A percentile compares a stretch with the other conserved stretches of the same genome.
phyloP scores from a whole-genome alignment of 2,888 invertebrate species.

The Chirona hameri region DNA sequence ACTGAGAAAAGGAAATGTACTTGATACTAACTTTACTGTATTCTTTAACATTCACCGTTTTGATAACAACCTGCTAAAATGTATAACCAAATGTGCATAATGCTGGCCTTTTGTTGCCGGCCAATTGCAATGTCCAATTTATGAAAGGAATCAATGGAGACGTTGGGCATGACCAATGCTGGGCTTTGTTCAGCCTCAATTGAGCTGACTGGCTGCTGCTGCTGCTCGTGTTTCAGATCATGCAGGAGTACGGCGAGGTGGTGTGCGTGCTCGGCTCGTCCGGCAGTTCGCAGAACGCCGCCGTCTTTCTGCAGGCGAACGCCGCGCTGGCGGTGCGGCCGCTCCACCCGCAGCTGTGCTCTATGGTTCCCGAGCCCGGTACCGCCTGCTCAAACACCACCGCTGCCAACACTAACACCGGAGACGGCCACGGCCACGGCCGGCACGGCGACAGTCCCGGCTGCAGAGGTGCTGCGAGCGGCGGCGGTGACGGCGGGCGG shows the following conservation, averaged over 20 bases:
- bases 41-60: too few species aligned
- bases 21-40: too few species aligned
- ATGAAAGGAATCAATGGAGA: too few species aligned
- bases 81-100: too few species aligned
- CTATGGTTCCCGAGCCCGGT: conserved; percentile 51
- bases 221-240: conserved; percentile 45
- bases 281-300: conserved; percentile 83
- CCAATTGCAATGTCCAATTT: too few species aligned
- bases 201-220: too few species aligned
- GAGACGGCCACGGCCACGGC: not conserved
- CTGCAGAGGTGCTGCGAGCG: conserved; percentile 9
- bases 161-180: too few species aligned
- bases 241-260: conserved; percentile 95
- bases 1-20: too few species aligned
- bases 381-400: not conserved
- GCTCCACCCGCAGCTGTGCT: conserved; percentile 82
- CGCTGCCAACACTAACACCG: not conserved
- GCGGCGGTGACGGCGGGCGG: conserved; percentile 39
- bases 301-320: conserved; percentile 91
- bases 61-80: too few species aligned
- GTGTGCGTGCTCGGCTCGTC: conserved; percentile 91
- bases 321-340: conserved; percentile 90
- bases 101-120: too few species aligned
- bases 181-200: too few species aligned
- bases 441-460: not conserved